Conservation (phyloP, 2,797 vertebrate genomes). For the Salmo trutta region DNA sequence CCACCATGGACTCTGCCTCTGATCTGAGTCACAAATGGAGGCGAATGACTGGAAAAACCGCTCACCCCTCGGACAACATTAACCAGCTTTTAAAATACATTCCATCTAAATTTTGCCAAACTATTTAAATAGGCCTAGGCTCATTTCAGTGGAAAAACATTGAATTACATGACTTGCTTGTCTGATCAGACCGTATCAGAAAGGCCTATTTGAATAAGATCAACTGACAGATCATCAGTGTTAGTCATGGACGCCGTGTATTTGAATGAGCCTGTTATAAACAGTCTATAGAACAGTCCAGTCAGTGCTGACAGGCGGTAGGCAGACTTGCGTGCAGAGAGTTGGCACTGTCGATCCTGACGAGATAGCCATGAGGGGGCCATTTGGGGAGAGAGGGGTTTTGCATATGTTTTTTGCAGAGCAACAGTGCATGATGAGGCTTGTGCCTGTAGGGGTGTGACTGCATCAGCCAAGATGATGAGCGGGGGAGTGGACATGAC, state of each 20-base stretch:
- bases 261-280: neutral
- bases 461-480: neutral
- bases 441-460: neutral
- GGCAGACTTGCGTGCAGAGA: no score
- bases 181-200: neutral
- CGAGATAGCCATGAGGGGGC: neutral
- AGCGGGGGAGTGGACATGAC: neutral
- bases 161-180: neutral
- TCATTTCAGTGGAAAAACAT: conserved; percentile 7
- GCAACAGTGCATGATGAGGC: neutral
- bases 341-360: neutral
- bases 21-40: conserved; percentile 21
- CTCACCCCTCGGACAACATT: conserved; percentile 48
- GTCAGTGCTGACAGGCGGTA: neutral
- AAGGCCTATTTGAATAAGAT: neutral
- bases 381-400: neutral
- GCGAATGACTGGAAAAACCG: conserved; percentile 33
- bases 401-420: neutral
- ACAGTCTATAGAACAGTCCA: neutral
- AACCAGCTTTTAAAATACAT: conserved; percentile 56
- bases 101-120: conserved; percentile 36
- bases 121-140: conserved; percentile 14
- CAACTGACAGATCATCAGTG: neutral
- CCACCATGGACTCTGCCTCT: conserved; percentile 47
- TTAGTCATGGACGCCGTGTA: neutral